These are phyloP conservation scores for Axinella damicornis DNA, from an alignment of 37 sponge, comb jelly and placozoan species.

Conservation along the genomic window DNA sequence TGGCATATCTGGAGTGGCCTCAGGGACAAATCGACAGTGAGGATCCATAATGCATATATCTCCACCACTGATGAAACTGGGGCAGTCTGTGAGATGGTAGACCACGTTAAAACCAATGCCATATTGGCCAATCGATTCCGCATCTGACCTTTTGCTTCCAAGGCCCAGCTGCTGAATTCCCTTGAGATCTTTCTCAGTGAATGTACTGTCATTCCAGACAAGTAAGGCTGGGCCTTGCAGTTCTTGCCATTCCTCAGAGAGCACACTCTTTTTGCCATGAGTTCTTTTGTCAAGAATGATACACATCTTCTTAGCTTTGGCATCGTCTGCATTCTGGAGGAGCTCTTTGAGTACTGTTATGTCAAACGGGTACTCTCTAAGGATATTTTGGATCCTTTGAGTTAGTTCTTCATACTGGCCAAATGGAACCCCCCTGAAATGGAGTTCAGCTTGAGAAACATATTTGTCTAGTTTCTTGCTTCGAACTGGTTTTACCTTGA, in stretches of 20 bases:
- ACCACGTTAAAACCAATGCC: slow-evolving; percentile 86
- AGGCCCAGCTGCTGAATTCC: slow-evolving; percentile 74
- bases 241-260: slow-evolving; percentile 37
- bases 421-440: slow-evolving; percentile 2
- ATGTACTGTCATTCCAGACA: slow-evolving; percentile 63
- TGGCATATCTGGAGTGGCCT: slow-evolving; percentile 3
- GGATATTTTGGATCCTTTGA: slow-evolving; percentile 33
- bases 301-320: slow-evolving; percentile 69
- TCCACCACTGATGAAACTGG: slow-evolving; percentile 64
- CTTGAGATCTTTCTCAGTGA: slow-evolving; percentile 61
- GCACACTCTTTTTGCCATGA: slow-evolving; percentile 7
- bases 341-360: slow-evolving; percentile 58
- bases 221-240: slow-evolving; percentile 71
- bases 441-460: not conserved
- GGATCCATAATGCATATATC: slow-evolving; percentile 80
- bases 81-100: slow-evolving; percentile 85
- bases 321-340: slow-evolving; percentile 91
- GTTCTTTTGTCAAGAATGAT: slow-evolving; percentile 70
- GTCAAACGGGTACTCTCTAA: slow-evolving; percentile 47
- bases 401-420: slow-evolving; percentile 41
- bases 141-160: slow-evolving; percentile 64
- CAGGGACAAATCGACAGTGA: slow-evolving; percentile 31
- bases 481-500: slow-evolving; percentile 18
- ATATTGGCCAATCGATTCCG: slow-evolving; percentile 70
- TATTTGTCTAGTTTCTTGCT: slow-evolving; percentile 2